Conservation (phyloP, 53 echinoderm and acorn worm species). For the Mesocentrotus franciscanus region DNA sequence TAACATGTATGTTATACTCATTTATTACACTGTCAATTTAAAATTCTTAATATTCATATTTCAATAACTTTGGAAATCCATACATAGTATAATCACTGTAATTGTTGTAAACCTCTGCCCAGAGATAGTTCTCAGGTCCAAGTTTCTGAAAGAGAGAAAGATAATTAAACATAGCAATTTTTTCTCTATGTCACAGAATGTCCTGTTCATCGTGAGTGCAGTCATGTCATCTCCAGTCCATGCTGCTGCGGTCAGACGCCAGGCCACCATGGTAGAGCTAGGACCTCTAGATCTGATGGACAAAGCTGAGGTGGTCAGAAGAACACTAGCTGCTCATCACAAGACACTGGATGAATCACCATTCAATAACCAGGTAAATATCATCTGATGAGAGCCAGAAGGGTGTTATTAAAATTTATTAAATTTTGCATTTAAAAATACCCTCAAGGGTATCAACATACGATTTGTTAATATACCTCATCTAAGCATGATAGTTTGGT, state of each 20-base stretch:
- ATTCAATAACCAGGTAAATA: slow-evolving; percentile 95
- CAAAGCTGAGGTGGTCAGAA: slow-evolving; percentile 90
- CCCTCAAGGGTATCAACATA: no score
- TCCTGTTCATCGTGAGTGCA: slow-evolving; percentile 84
- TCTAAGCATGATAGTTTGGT: no score
- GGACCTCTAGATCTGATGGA: slow-evolving; percentile 92
- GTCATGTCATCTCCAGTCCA: slow-evolving; percentile 74
- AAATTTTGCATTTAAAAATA: background rate
- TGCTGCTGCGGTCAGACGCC: slow-evolving; percentile 82
- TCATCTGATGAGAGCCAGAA: background rate
- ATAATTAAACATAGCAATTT: background rate
- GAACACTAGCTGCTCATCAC: slow-evolving; percentile 80
- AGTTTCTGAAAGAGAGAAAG: no score
- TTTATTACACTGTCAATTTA: no score
- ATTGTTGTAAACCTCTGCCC: background rate
- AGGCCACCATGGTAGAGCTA: slow-evolving; percentile 70
- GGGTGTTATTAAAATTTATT: background rate
- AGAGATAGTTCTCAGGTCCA: no score
- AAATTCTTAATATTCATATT: no score
- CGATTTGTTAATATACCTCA: no score
- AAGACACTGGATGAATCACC: slow-evolving; percentile 96
- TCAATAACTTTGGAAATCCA: no score
- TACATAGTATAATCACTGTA: background rate
- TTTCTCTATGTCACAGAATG: slow-evolving; percentile 70
- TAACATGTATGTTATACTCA: no score